Conservation (phyloP, 2,888 invertebrate genomes). For the Torymus tubicola region DNA sequence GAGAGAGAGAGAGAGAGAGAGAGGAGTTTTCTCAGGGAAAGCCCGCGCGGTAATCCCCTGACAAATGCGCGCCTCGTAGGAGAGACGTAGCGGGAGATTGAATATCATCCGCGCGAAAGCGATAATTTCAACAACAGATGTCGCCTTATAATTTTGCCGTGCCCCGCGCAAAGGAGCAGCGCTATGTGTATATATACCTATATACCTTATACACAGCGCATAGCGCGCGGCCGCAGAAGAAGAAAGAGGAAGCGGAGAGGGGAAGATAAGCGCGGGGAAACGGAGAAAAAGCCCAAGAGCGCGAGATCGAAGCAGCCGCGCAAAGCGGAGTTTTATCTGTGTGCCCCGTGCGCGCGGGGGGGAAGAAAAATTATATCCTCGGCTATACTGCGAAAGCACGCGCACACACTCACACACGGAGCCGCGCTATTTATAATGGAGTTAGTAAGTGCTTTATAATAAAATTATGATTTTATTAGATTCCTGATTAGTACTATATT, state of each 20-base stretch:
- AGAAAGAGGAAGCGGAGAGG: constrained; percentile 29
- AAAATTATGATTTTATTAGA: constrained; percentile 55
- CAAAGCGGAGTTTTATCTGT: constrained; percentile 33
- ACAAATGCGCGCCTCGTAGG: constrained; percentile 47
- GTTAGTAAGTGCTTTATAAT: constrained; percentile 46
- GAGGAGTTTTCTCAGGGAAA: constrained; percentile 26
- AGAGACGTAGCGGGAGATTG: constrained; percentile 48
- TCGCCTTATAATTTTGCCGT: constrained; percentile 55
- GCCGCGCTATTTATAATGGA: constrained; percentile 53
- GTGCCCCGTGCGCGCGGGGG: background rate
- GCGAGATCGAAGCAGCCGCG: background rate
- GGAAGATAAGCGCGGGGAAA: constrained; percentile 25
- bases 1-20: background rate
- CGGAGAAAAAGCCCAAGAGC: constrained; percentile 15
- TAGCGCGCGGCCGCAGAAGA: background rate
- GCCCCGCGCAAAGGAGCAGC: background rate
- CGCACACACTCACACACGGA: background rate
- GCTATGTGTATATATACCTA: too few relatives aligned
- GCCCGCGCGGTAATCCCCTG: constrained; percentile 50
- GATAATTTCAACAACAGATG: constrained; percentile 58
- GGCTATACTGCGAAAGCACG: background rate
- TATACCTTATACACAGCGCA: too few relatives aligned
- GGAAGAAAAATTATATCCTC: constrained; percentile 40
- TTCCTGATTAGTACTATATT: constrained; percentile 28
- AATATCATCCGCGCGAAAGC: constrained; percentile 55